Conservation (phyloP, 1,140 invertebrate genomes). For the Grapholita molesta region DNA sequence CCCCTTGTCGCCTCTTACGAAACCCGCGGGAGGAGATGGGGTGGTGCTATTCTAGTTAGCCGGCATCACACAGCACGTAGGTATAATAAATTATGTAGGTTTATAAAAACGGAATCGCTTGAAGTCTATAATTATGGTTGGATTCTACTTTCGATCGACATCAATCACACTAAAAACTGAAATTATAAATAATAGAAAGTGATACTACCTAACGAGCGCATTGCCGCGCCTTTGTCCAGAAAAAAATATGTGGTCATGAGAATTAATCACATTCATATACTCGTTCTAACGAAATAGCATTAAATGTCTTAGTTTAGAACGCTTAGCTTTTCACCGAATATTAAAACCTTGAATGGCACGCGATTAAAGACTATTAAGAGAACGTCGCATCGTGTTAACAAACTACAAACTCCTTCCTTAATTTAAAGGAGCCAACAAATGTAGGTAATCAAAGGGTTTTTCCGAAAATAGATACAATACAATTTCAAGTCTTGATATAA, state of each 20-base stretch:
- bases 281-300: not conserved
- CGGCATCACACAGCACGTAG: no score
- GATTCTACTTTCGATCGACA: not conserved
- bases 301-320: not conserved
- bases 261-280: conserved; percentile 6
- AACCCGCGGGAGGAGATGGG: no score
- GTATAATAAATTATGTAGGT: no score
- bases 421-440: no score
- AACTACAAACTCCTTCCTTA: not conserved
- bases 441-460: no score
- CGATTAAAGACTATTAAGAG: not conserved
- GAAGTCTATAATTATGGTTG: not conserved
- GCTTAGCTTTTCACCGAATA: not conserved
- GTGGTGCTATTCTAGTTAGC: no score
- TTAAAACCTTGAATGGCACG: not conserved
- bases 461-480: no score
- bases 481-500: no score
- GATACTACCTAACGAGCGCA: conserved; percentile 1
- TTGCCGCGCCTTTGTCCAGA: not conserved
- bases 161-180: not conserved
- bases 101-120: no score
- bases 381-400: not conserved
- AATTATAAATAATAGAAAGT: conserved; percentile 14
- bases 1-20: no score
- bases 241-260: not conserved